Base-by-base conservation (phyloP, 2,888 invertebrate genomes). In the Bellardia bayeri region DNA sequence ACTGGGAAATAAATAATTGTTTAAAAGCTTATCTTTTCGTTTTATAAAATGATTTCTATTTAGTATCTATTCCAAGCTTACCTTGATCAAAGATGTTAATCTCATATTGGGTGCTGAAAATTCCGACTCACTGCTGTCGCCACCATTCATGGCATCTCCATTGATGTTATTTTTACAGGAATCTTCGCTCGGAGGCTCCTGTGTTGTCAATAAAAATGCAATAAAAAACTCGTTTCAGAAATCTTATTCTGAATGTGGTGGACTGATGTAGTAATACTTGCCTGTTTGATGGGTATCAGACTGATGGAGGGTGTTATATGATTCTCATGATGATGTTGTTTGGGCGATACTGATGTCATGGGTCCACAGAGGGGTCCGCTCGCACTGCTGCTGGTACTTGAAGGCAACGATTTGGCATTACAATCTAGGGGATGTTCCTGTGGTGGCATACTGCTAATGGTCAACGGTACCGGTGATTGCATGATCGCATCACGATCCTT, bases 281-380 rank as follows among this genome's bases (percentile, higher is more conserved):
- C 95, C 95, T 97, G 97, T 94, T 97, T 97, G 89, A 97, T 97
- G 85, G 97, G 97, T 94, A 97, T 97, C 79, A 97, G 94, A 58
- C 97, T 97, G 91, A 97, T 97, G 89, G 97, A 97, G 33, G 97
- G 97, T 90, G 97, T 97, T 92, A 97, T 97, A 90, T 94, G 94
- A 88, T 93, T 93, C 86, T 94, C 94, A 89, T 93, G 93, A 82
- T 91, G 93, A 86, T 91, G 92, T 40, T 91, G 91, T 74, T 91
- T 91, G 9, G 91, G 90, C 61, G 91, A 90, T 23, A 74, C 89
- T 82, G 88, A 89, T n/a, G 87, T 85, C 76, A 88, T 84, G 61
- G 90, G 49, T 58, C 88, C 83, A 58, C 87, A 87, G 2, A 79
- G 75, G 37, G 79, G 56, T 75, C 87, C 87, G 16, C 69, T 81